Percentiles rank a stretch among this genome's conserved stretches.
Conservation (phyloP, 1,140 invertebrate genomes). For the Heliothis virescens region DNA sequence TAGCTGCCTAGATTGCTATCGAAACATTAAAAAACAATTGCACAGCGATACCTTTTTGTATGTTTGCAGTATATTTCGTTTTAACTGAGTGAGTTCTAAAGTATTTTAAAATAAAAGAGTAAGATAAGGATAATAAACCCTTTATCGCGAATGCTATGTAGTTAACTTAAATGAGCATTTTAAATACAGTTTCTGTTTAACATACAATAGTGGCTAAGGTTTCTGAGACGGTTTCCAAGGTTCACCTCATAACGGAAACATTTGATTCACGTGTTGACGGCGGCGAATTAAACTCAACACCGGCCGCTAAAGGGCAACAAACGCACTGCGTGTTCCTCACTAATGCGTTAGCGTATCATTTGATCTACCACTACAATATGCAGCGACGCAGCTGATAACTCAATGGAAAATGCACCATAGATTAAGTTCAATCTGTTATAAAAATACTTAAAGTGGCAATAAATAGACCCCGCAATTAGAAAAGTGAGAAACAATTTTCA, state of each 20-base stretch:
- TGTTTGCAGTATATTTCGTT: constrained; percentile 7
- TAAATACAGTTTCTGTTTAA: constrained; percentile 44
- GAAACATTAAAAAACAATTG: constrained; percentile 41
- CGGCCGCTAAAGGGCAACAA: not conserved
- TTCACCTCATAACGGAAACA: constrained; percentile 4
- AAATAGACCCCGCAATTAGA: not conserved
- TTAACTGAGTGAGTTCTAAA: constrained; percentile 21
- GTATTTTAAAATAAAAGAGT: constrained; percentile 27
- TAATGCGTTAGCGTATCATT: constrained; percentile 3
- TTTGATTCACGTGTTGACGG: constrained; percentile 37
- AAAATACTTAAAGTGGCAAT: not conserved
- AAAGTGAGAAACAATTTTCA: constrained; percentile 15
- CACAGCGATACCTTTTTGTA: constrained; percentile 22
- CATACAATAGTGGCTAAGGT: constrained; percentile 40
- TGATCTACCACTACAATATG: not conserved
- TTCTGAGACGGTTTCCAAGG: not conserved
- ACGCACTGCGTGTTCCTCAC: constrained; percentile 12
- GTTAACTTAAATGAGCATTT: constrained; percentile 41
- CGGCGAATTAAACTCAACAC: not conserved
- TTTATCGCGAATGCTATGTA: constrained; percentile 24
- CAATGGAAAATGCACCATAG: constrained; percentile 2
- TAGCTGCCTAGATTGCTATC: constrained; percentile 35
- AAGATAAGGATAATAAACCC: constrained; percentile 23
- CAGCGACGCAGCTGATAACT: constrained; percentile 2
- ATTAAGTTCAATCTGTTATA: not conserved